phyloP scores from a whole-genome alignment of 2,888 invertebrate species.

The Leuctra nigra region DNA sequence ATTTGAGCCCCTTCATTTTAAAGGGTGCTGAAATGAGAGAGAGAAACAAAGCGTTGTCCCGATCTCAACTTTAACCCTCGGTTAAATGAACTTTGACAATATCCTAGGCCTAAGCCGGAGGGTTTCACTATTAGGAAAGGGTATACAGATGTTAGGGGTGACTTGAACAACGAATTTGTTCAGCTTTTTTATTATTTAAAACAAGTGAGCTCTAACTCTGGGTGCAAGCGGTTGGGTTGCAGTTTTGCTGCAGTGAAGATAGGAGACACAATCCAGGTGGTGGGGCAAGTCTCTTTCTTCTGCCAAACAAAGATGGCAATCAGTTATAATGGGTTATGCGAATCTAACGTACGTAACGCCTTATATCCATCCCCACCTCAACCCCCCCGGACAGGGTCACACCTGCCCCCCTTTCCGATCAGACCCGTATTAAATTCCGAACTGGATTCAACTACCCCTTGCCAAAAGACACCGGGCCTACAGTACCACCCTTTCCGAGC shows the following conservation, averaged over 20 bases:
- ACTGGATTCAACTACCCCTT: slow-evolving; percentile 10
- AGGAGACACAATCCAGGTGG: not conserved
- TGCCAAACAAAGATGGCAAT: slow-evolving; percentile 16
- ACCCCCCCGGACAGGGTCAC: not conserved
- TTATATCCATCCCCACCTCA: not conserved
- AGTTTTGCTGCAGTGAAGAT: not conserved
- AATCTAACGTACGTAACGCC: slow-evolving; percentile 6
- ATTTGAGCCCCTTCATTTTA: no score
- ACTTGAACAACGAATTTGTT: slow-evolving; percentile 11
- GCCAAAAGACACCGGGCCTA: slow-evolving; percentile 9
- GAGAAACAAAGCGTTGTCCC: no score
- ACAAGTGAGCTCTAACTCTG: not conserved
- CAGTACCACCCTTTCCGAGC: not conserved
- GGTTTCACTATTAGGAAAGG: slow-evolving; percentile 14
- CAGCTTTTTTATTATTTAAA: slow-evolving; percentile 18
- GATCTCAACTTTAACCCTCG: slow-evolving; percentile 10
- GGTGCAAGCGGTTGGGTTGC: not conserved
- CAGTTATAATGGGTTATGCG: slow-evolving; percentile 17
- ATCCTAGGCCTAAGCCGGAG: not conserved
- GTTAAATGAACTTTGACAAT: slow-evolving; percentile 16
- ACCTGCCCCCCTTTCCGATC: not conserved
- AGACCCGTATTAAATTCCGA: slow-evolving; percentile 17
- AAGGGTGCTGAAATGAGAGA: not conserved
- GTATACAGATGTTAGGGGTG: slow-evolving; percentile 14
- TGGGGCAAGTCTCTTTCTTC: not conserved